Conservation (phyloP, 2,113 vertebrate genomes). For the Polypterus bichir region DNA sequence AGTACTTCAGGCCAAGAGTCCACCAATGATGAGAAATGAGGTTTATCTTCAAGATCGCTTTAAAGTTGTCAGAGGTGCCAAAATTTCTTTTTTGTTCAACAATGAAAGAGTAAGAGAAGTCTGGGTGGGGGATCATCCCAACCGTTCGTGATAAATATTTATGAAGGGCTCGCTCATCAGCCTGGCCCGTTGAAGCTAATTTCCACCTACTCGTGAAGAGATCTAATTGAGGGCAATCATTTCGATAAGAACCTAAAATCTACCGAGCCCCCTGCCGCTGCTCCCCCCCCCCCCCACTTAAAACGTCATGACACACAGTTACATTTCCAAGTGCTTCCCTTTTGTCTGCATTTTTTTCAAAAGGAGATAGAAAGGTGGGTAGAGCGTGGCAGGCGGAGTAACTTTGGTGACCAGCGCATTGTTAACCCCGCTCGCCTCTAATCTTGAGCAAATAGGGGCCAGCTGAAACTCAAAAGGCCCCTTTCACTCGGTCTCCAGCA, state of each 20-base stretch:
- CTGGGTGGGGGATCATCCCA: background rate
- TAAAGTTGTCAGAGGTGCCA: no score
- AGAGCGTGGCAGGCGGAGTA: constrained; percentile 10
- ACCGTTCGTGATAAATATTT: constrained; percentile 19
- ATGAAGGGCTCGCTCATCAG: constrained; percentile 17
- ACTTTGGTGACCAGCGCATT: constrained; percentile 42
- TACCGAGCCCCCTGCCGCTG: constrained; percentile 11
- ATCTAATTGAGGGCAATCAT: constrained; percentile 58
- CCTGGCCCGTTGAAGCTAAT: constrained; percentile 28
- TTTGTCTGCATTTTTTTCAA: constrained; percentile 20
- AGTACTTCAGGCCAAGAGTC: no score
- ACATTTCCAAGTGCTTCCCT: constrained; percentile 15
- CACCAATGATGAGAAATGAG: no score
- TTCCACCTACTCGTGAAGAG: constrained; percentile 40
- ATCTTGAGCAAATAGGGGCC: constrained; percentile 30
- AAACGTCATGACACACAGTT: constrained; percentile 18
- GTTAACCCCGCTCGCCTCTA: constrained; percentile 34
- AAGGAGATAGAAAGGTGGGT: constrained; percentile 9
- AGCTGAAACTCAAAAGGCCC: constrained; percentile 30
- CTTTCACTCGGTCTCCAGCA: constrained; percentile 27
- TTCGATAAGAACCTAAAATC: constrained; percentile 42
- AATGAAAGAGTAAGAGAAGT: no score
- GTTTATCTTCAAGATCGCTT: no score
- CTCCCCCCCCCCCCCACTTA: background rate
- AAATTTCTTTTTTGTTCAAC: no score